Evolutionary conservation across 2,797 vertebrate genomes (phyloP).

Genomic region (Tolypeutes matacus): DNA sequence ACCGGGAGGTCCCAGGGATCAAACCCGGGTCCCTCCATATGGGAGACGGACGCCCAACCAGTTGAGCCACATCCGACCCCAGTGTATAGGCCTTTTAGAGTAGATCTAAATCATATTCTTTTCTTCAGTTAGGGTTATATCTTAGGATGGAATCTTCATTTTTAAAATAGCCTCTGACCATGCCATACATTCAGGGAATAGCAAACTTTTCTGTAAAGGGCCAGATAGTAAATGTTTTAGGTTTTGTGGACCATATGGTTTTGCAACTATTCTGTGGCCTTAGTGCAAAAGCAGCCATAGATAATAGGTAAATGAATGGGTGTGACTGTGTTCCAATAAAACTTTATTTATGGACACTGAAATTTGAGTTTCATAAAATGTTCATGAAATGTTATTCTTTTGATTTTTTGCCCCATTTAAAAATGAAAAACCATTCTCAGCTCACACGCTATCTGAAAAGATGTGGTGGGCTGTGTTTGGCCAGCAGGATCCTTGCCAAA

Average conservation of each 20-base stretch:
- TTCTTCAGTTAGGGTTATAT: background rate
- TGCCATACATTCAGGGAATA: background rate
- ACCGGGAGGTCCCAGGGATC: no score
- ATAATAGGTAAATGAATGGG: background rate
- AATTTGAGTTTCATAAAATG: background rate
- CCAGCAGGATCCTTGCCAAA: background rate
- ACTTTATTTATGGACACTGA: background rate
- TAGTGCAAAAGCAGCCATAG: background rate
- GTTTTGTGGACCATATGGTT: background rate
- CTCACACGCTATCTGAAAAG: background rate
- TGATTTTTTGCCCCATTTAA: background rate
- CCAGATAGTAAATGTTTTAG: background rate
- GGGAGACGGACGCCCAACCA: no score
- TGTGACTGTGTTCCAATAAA: background rate
- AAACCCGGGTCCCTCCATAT: no score
- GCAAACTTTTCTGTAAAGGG: slow-evolving; percentile 8
- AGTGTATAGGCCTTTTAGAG: slow-evolving; percentile 3
- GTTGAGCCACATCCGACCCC: no score
- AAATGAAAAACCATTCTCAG: background rate
- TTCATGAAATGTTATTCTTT: background rate
- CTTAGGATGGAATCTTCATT: background rate
- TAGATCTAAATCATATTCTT: background rate
- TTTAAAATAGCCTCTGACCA: background rate
- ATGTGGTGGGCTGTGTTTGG: background rate
- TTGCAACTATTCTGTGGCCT: background rate